Percentiles rank a stretch among this genome's conserved stretches.
Conservation (phyloP, 1,140 invertebrate species). For the Nebria ingens region DNA sequence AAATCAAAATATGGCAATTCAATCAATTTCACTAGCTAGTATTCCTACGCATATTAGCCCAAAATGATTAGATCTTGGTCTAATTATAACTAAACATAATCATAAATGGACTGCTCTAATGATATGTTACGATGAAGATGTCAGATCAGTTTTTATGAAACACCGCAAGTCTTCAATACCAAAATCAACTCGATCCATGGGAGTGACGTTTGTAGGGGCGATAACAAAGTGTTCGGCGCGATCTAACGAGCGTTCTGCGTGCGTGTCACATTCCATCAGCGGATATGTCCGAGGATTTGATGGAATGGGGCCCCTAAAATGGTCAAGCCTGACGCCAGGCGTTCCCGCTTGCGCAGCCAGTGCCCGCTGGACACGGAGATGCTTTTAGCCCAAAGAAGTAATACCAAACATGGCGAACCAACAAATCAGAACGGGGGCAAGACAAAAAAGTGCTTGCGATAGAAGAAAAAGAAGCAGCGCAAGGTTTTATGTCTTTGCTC, state of each 20-base stretch:
- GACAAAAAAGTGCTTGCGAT: not conserved
- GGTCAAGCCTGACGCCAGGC: not conserved
- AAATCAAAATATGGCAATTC: no score
- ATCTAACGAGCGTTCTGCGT: not conserved
- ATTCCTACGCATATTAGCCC: no score
- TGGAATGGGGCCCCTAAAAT: not conserved
- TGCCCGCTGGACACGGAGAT: not conserved
- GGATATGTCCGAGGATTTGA: slow-evolving; percentile 7
- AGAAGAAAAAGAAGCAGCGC: not conserved
- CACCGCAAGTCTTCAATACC: no score
- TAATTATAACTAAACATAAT: no score
- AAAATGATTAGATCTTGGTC: no score
- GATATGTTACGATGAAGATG: no score
- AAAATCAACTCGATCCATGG: no score
- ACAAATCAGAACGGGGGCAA: slow-evolving; percentile 1
- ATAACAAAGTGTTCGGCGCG: not conserved
- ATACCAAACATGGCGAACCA: slow-evolving; percentile 4
- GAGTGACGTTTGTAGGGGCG: not conserved
- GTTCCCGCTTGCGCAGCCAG: not conserved
- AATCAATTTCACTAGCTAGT: no score
- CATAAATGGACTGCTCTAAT: no score
- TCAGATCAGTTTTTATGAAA: no score
- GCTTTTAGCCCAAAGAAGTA: slow-evolving; percentile 2
- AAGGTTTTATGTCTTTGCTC: not conserved
- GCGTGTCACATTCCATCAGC: slow-evolving; percentile 8